Evolutionary conservation across 1,140 invertebrate species (phyloP), one percentile per base, ranked within the genome.

Genomic region (Drosophila tsacasi): DNA sequence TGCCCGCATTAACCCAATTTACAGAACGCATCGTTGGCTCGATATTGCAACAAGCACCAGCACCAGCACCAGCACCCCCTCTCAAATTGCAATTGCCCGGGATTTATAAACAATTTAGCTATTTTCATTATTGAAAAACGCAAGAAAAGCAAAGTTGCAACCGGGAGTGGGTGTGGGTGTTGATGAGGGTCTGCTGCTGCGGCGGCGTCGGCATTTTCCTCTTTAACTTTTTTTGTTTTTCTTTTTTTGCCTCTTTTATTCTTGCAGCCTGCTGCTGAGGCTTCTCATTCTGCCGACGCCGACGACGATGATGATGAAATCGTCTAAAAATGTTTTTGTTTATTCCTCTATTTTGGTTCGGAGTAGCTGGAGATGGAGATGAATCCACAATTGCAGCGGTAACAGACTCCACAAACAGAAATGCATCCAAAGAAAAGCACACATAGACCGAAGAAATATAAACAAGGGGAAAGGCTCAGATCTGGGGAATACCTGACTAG

Each of bases 311-410:
- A 81, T 72, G 65, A 83, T 83, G 59, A 79, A 86, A 83, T 87
- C 46, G 39, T 55, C 83, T 85, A 83, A 87, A 83, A 86, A 89
- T 89, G 73, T 66, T 73, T 65, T 83, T 85, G 83, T 87, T 85
- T 85, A 87, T 68, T 64, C 54, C 55, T 60, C 37, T 72, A 62
- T 77, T 50, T 62, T 65, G 57, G 63, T 59, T 59, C n/a, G 47
- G 19, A 32, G 49, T 19, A n/a, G 21, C 21, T 57, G 54, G 32
- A 39, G 54, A 23, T 37, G 50, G 39, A 32, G 7, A 42, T 54
- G 40, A 19, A 50, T 54, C 40, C 27, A 25, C 46, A 65, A 66
- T 54, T 76, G 74, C 73, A 54, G 74, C 73, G 19, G 46, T 13
- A 49, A 9, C 37, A 32, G 46, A 49, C 46, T 65, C 46, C 58